phyloP scores from a whole-genome alignment of 1,140 invertebrate species.

The Bicyclus anynana region DNA sequence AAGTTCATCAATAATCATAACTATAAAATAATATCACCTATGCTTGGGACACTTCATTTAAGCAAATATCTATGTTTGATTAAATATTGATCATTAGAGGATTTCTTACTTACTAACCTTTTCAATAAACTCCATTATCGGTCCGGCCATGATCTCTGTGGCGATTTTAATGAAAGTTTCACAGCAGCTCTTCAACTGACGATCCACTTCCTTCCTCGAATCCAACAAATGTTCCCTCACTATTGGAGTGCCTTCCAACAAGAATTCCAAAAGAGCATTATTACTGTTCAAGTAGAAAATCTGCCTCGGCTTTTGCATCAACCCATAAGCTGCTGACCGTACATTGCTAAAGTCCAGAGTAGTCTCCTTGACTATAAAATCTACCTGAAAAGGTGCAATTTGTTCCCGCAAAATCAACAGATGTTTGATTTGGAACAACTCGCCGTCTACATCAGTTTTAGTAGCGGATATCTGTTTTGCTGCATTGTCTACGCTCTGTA shows the following conservation, averaged over 20 bases:
- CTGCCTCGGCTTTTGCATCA: slow-evolving; percentile 91
- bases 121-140: slow-evolving; percentile 85
- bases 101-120: slow-evolving; percentile 76
- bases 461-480: slow-evolving; percentile 82
- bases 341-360: slow-evolving; percentile 94
- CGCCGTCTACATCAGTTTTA: slow-evolving; percentile 89
- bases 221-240: slow-evolving; percentile 95
- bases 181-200: slow-evolving; percentile 93
- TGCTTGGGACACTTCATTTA: too few species aligned
- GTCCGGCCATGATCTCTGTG: slow-evolving; percentile 86
- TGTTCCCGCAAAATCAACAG: slow-evolving; percentile 97
- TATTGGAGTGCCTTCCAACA: slow-evolving; percentile 93
- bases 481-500: slow-evolving; percentile 92
- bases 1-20: too few species aligned
- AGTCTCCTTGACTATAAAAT: slow-evolving; percentile 95
- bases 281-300: slow-evolving; percentile 93
- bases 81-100: neutral
- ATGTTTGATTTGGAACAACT: slow-evolving; percentile 98
- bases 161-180: slow-evolving; percentile 92
- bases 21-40: too few species aligned
- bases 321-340: slow-evolving; percentile 90
- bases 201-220: slow-evolving; percentile 96
- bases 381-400: slow-evolving; percentile 98
- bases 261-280: slow-evolving; percentile 94
- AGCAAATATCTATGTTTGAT: too few species aligned